Evolutionary conservation across 30 jellyfish, hydroid and myxozoan species (phyloP).

Genomic region (Cassiopea xamachana): DNA sequence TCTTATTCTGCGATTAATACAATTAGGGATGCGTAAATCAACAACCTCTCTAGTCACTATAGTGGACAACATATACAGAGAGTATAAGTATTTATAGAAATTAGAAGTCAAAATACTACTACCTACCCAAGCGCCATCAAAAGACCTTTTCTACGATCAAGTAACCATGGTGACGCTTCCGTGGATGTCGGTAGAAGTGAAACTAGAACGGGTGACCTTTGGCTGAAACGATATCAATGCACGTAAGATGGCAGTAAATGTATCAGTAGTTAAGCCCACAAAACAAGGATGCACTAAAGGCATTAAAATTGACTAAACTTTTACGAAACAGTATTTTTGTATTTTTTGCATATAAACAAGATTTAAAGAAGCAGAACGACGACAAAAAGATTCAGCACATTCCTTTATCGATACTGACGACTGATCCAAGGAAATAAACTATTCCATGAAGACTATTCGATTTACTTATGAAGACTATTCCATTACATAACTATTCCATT

Average conservation of each 20-base stretch:
- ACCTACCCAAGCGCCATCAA: conserved; percentile 67
- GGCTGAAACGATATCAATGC: conserved; percentile 38
- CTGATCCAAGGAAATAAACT: too few species aligned
- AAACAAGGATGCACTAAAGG: neutral
- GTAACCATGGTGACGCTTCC: conserved; percentile 81
- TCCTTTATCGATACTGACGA: too few species aligned
- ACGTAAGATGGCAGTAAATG: neutral
- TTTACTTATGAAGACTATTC: too few species aligned
- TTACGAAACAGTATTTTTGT: neutral
- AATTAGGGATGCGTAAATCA: too few species aligned
- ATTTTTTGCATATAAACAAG: too few species aligned
- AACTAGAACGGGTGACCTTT: conserved; percentile 86
- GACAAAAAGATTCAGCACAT: too few species aligned
- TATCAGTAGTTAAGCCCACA: neutral
- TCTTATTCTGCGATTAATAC: too few species aligned
- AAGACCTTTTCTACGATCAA: conserved; percentile 81
- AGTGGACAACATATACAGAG: neutral
- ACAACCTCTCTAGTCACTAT: too few species aligned
- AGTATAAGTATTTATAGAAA: neutral
- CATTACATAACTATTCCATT: too few species aligned
- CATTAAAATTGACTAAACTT: neutral
- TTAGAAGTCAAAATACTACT: neutral
- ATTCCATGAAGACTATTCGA: too few species aligned
- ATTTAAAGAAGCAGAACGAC: too few species aligned
- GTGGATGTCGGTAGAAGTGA: conserved; percentile 81